Evolutionary conservation across 1,140 invertebrate species (phyloP).

Genomic region (Parasteatoda tepidariorum): DNA sequence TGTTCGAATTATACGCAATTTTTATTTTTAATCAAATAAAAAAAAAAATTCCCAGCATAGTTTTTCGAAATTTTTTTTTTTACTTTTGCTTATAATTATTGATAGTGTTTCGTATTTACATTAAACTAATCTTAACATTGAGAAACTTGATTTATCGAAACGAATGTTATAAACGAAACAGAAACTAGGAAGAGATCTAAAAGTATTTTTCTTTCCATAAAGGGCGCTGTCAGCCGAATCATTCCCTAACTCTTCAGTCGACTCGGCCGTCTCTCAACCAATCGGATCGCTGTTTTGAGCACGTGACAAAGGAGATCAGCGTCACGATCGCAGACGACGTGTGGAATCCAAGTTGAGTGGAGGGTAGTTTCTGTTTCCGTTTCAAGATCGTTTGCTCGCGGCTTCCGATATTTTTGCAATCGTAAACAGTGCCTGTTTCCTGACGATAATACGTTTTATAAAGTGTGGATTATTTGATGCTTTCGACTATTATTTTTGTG

Average conservation of each 20-base stretch:
- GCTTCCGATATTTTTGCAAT: neutral
- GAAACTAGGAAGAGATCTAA: too few species aligned
- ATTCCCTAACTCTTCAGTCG: neutral
- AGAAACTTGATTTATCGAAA: too few species aligned
- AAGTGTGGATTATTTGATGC: neutral
- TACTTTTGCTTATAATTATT: too few species aligned
- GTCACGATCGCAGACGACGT: constrained; percentile 52
- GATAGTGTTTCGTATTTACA: too few species aligned
- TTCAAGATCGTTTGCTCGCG: neutral
- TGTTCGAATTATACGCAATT: too few species aligned
- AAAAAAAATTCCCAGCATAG: too few species aligned
- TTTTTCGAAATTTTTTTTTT: too few species aligned
- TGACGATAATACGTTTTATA: neutral
- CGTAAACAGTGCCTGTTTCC: neutral
- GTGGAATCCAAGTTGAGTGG: neutral
- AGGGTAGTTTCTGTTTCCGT: neutral
- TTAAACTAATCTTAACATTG: too few species aligned
- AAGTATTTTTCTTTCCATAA: too few species aligned
- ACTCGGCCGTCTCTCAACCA: constrained; percentile 32
- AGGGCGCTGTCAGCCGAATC: too few species aligned
- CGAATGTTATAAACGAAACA: too few species aligned
- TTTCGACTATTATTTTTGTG: neutral
- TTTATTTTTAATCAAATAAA: too few species aligned
- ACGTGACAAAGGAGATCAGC: constrained; percentile 37
- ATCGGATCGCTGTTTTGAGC: constrained; percentile 25